Percentiles rank a stretch among this genome's conserved stretches.
Conservation (phyloP, 2,113 vertebrate genomes). For the Pygoscelis adeliae region DNA sequence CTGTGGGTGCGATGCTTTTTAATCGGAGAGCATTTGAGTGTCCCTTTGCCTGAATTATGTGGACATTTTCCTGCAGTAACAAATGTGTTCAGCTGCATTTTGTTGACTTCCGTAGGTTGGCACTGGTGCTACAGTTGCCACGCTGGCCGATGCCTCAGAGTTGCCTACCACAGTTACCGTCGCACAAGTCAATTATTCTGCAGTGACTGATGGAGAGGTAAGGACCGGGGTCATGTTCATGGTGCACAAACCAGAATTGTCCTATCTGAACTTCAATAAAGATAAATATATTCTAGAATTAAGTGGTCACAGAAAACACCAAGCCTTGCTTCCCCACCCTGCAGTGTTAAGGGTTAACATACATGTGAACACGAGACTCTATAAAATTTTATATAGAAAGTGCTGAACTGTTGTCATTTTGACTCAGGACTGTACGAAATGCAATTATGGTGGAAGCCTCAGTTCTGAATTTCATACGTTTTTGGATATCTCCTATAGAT, state of each 20-base stretch:
- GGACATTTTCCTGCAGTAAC: fast-evolving
- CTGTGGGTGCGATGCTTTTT: background rate
- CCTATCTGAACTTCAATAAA: background rate
- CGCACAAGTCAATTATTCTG: conserved; percentile 95
- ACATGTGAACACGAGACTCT: fast-evolving
- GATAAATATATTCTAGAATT: background rate
- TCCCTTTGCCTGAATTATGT: fast-evolving
- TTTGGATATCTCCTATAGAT: background rate
- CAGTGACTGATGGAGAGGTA: conserved; percentile 94
- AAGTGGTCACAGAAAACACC: background rate
- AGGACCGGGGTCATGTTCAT: background rate
- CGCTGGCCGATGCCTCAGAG: conserved; percentile 94
- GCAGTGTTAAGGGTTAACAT: too few species aligned
- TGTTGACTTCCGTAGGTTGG: conserved; percentile 80
- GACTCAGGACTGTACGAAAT: too few species aligned
- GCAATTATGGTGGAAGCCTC: background rate
- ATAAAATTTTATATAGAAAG: background rate
- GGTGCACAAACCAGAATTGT: background rate
- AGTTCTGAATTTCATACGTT: background rate
- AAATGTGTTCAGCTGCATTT: fast-evolving
- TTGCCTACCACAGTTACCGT: conserved; percentile 94
- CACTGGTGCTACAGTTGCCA: conserved; percentile 95
- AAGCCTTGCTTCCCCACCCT: background rate
- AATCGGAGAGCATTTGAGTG: fast-evolving
- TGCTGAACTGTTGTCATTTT: fast-evolving